Evolutionary conservation across 64 coral and sea anemone genomes (phyloP).

Genomic region (Porites lutea): DNA sequence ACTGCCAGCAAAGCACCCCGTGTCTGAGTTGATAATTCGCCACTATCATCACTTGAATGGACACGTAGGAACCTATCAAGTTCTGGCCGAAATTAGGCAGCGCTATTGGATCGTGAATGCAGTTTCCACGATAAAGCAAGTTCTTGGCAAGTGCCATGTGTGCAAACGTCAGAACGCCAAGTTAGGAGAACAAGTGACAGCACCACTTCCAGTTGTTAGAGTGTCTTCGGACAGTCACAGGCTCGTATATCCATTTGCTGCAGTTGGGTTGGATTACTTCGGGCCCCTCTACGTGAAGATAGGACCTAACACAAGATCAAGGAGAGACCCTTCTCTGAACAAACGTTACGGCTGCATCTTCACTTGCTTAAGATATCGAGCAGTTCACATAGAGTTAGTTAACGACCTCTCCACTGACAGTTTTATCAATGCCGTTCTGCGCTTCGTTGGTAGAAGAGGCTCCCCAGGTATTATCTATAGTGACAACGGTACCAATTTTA

Average conservation of each 20-base stretch:
- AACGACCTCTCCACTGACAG: constrained; percentile 38
- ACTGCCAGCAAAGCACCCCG: too few species aligned
- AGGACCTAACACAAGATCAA: constrained; percentile 41
- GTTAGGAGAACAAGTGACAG: constrained; percentile 72
- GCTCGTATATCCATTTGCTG: constrained; percentile 55
- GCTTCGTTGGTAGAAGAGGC: constrained; percentile 41
- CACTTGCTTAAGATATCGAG: constrained; percentile 43
- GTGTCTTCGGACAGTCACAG: constrained; percentile 54
- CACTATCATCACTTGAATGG: constrained; percentile 67
- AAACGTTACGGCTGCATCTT: constrained; percentile 62
- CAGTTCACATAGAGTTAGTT: constrained; percentile 46
- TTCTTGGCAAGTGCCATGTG: constrained; percentile 63
- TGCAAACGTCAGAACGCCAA: constrained; percentile 70
- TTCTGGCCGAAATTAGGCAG: constrained; percentile 60
- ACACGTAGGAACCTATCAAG: constrained; percentile 65
- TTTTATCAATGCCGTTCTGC: constrained; percentile 46
- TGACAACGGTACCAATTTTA: too few species aligned
- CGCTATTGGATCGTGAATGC: constrained; percentile 66
- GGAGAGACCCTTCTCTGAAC: constrained; percentile 11
- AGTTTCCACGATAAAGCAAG: constrained; percentile 65
- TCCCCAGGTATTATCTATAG: constrained; percentile 46
- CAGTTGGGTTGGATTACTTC: constrained; percentile 53
- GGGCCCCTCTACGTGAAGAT: constrained; percentile 54
- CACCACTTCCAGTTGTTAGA: constrained; percentile 59
- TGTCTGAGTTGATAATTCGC: constrained; percentile 58